phyloP scores from a whole-genome alignment of 35 echinoderm and acorn worm genomes.

The Holothuria glaberrima region DNA sequence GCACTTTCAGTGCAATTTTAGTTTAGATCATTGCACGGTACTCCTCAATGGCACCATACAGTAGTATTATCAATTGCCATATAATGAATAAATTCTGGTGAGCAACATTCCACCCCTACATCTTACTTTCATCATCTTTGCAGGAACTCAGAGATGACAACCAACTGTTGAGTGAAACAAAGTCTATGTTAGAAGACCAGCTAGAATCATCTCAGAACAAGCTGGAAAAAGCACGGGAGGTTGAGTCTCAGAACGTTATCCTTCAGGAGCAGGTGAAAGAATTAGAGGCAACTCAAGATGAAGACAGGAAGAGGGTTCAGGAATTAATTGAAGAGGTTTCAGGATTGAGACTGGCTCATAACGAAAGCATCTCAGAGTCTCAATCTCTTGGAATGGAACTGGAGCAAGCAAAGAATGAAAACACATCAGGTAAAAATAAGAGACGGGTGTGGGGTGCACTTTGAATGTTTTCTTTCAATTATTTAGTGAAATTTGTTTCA shows the following conservation, averaged over 20 bases:
- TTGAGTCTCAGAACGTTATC: slow-evolving; percentile 74
- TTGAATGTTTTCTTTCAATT: no score
- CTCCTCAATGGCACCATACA: no score
- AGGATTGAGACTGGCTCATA: slow-evolving; percentile 75
- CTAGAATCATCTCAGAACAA: slow-evolving; percentile 83
- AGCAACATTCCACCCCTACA: not conserved
- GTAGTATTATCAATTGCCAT: no score
- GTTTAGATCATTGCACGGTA: no score
- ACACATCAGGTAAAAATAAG: slow-evolving; percentile 64
- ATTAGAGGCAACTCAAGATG: slow-evolving; percentile 76
- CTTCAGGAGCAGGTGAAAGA: slow-evolving; percentile 81
- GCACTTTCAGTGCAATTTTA: no score
- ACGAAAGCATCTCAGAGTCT: slow-evolving; percentile 92
- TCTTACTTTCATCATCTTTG: not conserved
- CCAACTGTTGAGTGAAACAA: slow-evolving; percentile 91
- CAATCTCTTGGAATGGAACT: slow-evolving; percentile 84
- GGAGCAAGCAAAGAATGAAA: slow-evolving; percentile 80
- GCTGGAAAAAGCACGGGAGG: slow-evolving; percentile 75
- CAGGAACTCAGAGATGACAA: slow-evolving; percentile 93
- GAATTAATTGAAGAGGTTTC: slow-evolving; percentile 84
- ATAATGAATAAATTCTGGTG: no score
- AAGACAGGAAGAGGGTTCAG: slow-evolving; percentile 79
- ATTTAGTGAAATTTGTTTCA: no score
- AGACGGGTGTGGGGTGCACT: no score
- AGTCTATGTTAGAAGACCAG: slow-evolving; percentile 89